Percentiles rank a stretch among this genome's conserved stretches.
Conservation (phyloP, 2,888 invertebrate species). For the Parnassius glacialis region DNA sequence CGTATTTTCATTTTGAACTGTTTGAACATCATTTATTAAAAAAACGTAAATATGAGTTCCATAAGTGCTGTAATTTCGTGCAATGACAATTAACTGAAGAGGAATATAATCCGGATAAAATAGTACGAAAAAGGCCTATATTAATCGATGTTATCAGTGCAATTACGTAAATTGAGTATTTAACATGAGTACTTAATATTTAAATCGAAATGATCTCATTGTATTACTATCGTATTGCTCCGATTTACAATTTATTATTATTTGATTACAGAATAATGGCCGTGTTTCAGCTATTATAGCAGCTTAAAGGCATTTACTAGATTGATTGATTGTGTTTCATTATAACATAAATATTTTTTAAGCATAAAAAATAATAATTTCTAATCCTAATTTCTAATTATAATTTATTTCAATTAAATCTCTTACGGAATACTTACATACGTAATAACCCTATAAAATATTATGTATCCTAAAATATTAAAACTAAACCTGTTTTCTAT, state of each 20-base stretch:
- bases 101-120: conserved; percentile 26
- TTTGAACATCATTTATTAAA: conserved; percentile 14
- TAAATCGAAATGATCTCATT: conserved; percentile 39
- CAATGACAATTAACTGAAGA: conserved; percentile 26
- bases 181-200: conserved; percentile 40
- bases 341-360: neutral
- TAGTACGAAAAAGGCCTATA: conserved; percentile 31
- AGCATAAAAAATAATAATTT: too few relatives aligned
- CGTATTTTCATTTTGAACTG: conserved; percentile 17
- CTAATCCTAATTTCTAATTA: too few relatives aligned
- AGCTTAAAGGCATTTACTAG: conserved; percentile 18
- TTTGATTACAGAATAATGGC: conserved; percentile 22
- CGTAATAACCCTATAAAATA: too few relatives aligned
- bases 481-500: too few relatives aligned
- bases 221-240: conserved; percentile 34
- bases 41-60: conserved; percentile 18
- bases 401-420: too few relatives aligned
- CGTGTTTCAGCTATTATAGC: conserved; percentile 16
- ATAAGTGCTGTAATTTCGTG: conserved; percentile 22
- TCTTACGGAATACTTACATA: too few relatives aligned
- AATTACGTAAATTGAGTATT: conserved; percentile 34
- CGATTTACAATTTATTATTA: conserved; percentile 38
- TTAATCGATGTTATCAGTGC: conserved; percentile 38
- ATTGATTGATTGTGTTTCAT: conserved; percentile 12
- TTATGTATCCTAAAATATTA: too few relatives aligned